Percentiles rank a stretch among this genome's conserved stretches.
Conservation (phyloP, 2,888 invertebrate genomes). For the Ennomos erosarius region DNA sequence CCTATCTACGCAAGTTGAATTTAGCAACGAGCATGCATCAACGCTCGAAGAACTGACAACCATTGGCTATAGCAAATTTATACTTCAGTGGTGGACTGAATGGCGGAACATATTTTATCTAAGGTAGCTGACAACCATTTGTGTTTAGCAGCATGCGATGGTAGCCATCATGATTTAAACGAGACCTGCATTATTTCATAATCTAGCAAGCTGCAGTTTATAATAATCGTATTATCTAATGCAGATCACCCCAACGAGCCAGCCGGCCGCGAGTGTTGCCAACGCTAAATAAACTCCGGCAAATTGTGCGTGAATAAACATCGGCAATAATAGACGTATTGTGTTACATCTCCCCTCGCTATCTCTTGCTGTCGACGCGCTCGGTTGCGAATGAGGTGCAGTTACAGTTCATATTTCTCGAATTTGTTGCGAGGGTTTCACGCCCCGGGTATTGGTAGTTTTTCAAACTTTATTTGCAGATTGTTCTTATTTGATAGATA, state of each 20-base stretch:
- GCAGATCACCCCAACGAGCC: constrained; percentile 41
- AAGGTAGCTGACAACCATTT: no score
- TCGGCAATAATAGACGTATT: constrained; percentile 77
- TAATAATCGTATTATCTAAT: constrained; percentile 62
- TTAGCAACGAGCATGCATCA: no score
- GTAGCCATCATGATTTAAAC: no score
- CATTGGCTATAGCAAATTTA: no score
- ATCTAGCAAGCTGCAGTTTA: constrained; percentile 13
- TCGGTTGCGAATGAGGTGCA: constrained; percentile 34
- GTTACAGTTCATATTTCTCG: constrained; percentile 42
- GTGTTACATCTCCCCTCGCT: constrained; percentile 61
- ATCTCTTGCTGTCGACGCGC: constrained; percentile 32
- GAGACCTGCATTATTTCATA: constrained; percentile 2
- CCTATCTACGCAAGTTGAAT: no score
- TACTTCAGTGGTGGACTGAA: no score
- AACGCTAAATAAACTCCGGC: constrained; percentile 77
- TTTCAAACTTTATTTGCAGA: background rate
- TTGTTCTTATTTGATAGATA: no score
- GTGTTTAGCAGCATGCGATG: no score
- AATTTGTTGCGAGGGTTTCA: constrained; percentile 38
- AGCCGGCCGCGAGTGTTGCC: constrained; percentile 62
- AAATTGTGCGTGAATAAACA: constrained; percentile 84
- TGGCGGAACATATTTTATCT: no score
- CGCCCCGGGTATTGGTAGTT: constrained; percentile 4
- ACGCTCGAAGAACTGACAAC: no score